Conservation (phyloP, 2,888 invertebrate genomes). For the Cephus rjabovi region DNA sequence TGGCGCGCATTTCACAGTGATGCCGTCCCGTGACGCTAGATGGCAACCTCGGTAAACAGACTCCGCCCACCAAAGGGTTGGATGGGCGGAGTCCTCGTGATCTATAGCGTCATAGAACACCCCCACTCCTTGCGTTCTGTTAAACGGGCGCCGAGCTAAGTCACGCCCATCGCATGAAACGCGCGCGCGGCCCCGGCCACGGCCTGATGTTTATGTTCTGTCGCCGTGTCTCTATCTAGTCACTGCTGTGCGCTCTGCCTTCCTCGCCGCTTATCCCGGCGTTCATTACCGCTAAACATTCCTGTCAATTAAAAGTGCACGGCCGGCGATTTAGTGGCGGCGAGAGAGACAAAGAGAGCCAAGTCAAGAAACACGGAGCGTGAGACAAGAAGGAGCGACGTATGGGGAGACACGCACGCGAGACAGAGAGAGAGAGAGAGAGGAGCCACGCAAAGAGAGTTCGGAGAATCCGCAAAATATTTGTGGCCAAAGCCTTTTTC, state of each 20-base stretch:
- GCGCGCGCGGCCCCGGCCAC: constrained; percentile 52
- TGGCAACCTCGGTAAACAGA: constrained; percentile 35
- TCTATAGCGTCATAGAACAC: constrained; percentile 66
- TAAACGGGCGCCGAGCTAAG: constrained; percentile 37
- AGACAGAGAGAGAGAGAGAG: not conserved
- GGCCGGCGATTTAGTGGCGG: constrained; percentile 55
- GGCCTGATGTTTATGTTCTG: constrained; percentile 58
- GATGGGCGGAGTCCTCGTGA: constrained; percentile 61
- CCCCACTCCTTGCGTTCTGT: constrained; percentile 45
- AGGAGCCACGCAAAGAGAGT: not conserved
- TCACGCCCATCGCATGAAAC: constrained; percentile 59
- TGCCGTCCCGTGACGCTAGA: constrained; percentile 49
- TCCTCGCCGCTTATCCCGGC: constrained; percentile 41
- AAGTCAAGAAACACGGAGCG: not conserved
- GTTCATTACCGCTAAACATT: constrained; percentile 64
- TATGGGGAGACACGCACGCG: not conserved
- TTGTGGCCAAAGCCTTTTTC: not conserved
- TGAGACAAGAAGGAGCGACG: not conserved
- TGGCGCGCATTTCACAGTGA: constrained; percentile 18
- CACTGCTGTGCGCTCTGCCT: constrained; percentile 18
- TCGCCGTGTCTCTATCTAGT: constrained; percentile 62
- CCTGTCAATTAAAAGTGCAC: constrained; percentile 64
- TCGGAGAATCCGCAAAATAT: not conserved
- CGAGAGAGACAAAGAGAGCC: constrained; percentile 5
- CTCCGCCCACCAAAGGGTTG: constrained; percentile 38